Evolutionary conservation across 2,888 invertebrate species (phyloP), one percentile per base, ranked within the genome.

Genomic region (Philaethria dido): DNA sequence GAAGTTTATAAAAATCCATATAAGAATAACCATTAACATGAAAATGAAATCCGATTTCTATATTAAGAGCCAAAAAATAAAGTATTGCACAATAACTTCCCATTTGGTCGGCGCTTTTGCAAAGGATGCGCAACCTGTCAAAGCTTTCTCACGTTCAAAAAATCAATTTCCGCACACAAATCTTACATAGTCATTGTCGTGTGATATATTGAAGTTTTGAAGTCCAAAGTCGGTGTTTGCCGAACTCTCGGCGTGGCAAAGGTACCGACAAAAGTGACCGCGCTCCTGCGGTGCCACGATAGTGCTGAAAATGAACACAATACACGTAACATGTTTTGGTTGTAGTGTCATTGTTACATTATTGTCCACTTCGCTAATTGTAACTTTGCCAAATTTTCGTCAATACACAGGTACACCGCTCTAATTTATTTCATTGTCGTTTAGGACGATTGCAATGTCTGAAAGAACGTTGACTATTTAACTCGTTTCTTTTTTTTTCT

Each of bases 81-180:
- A 61, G 16, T 50, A 57, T 72, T 72, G 70, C 68, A 66, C 69
- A 69, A 73, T 65, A 50, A 65, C 59, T 65, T 62, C 55, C 64
- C 57, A 62, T 64, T 64, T n/a, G 25, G 79, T 82, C 84, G 72
- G 75, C 76, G 66, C 75, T 81, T 82, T 81, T 70, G 81, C 82
- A 81, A 84, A 81, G 80, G 50, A 78, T 80, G 80, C 80, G 78
- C 82, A 87, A 88, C 88, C 88, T 87, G 89, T 86, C 90, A 88
- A 87, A 86, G 85, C 84, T 85, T 89, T 91, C 90, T 87, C 90
- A 89, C 88, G 88, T 78, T 84, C 80, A 88, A 92, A 92, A 92
- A 91, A 90, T 87, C 91, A 88, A 92, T 92, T 91, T 92, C 92
- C 92, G 92, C 91, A 92, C 89, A 92, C 91, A 91, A 92, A 90